Percentiles rank a stretch among this genome's conserved stretches.
phyloP scores from a whole-genome alignment of 2,113 vertebrate genomes.

The Ophthalmolycus amberensis region DNA sequence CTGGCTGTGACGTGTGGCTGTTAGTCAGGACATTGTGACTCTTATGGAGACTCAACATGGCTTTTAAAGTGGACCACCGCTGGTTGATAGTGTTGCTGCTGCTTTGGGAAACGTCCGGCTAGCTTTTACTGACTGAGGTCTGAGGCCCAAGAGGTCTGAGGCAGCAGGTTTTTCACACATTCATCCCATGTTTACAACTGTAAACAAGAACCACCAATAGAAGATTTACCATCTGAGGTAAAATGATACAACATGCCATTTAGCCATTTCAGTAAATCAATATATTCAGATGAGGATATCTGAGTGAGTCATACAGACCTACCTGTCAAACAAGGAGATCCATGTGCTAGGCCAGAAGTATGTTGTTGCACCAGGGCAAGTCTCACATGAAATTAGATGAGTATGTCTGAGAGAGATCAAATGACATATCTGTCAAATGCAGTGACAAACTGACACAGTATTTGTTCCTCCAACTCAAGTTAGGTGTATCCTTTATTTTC shows the following conservation, averaged over 20 bases:
- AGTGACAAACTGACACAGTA: not conserved
- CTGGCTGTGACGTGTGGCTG: conserved; percentile 12
- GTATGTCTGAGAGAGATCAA: not conserved
- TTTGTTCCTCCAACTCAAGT: conserved; percentile 6
- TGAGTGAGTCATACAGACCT: not conserved
- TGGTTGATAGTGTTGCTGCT: conserved; percentile 25
- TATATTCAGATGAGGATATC: not conserved
- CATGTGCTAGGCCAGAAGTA: not conserved
- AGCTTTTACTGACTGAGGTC: conserved; percentile 21
- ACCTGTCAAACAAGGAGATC: conserved; percentile 17
- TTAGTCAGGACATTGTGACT: conserved; percentile 26
- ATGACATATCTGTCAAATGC: not conserved
- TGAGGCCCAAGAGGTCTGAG: conserved; percentile 17
- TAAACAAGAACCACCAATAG: not conserved
- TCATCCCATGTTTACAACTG: not conserved
- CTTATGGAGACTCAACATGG: conserved; percentile 1
- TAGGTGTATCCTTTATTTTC: not conserved
- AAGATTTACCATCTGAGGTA: not conserved
- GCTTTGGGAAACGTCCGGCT: conserved; percentile 37
- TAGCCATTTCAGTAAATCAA: not conserved
- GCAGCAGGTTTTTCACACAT: not conserved
- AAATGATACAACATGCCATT: not conserved
- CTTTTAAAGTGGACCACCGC: conserved; percentile 23
- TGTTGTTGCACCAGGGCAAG: conserved; percentile 8
- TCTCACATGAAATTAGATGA: not conserved